Evolutionary conservation across 2,888 invertebrate genomes (phyloP), one percentile per base, ranked within the genome.

Genomic region (Chymomyza fuscimana): DNA sequence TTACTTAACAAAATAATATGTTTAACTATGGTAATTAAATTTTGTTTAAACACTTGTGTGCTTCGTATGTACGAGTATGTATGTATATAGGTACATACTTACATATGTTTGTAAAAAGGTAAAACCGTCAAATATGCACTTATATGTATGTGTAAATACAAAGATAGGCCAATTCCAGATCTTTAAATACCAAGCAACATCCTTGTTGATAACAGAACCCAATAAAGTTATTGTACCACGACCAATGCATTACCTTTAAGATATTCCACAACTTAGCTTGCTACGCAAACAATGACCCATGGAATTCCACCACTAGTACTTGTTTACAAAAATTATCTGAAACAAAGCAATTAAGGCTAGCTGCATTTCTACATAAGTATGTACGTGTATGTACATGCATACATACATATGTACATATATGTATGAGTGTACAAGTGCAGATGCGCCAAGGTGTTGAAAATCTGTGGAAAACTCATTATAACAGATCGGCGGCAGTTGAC

Each of bases 401-500:
- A 2, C 40, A 16, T 9, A 61, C 16, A 51, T 51, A 51, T 51
- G 1, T 22, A 22, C 22, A 22, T 0, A 25, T 25, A 25, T 25
- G 25, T 25, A 3, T 25, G 25, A 1, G 25, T 25, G 25, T 25
- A 25, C 25, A 25, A 25, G 25, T 25, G 22, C 16, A 54, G 22
- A 54, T 54, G 54, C 73, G 70, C 65, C 63, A 54, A 89, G 89
- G 89, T 90, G 91, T 85, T 86, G 87, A 90, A 89, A 88, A 80
- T 77, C 73, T 74, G 76, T 86, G 85, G 69, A 90, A 32, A 32
- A 87, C 78, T 86, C 87, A 90, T 87, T 90, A 89, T 84, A 90
- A 81, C 84, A 88, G 92, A 69, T 83, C 92, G 9, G 88, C 92
- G 67, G 91, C 92, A 16, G 85, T 87, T 72, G 87, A 90, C 86